Conservation (phyloP, 2,888 invertebrate species). For the Cabera pusaria region DNA sequence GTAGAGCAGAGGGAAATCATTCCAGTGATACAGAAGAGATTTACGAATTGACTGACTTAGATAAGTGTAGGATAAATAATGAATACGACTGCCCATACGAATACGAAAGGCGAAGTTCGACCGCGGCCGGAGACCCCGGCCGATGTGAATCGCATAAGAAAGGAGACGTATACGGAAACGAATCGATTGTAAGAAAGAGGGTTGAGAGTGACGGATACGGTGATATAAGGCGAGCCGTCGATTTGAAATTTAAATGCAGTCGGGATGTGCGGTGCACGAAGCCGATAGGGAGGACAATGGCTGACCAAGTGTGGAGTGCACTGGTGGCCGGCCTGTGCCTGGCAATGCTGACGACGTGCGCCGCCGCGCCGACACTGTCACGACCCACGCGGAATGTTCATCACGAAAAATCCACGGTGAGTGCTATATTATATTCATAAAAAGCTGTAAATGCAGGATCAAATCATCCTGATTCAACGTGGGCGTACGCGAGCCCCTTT, state of each 20-base stretch:
- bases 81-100: slow-evolving; percentile 52
- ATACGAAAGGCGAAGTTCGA: slow-evolving; percentile 52
- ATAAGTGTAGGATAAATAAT: slow-evolving; percentile 64
- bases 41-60: slow-evolving; percentile 69
- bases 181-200: slow-evolving; percentile 66
- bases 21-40: slow-evolving; percentile 66
- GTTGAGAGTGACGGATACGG: slow-evolving; percentile 60
- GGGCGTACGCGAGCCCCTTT: slow-evolving; percentile 31
- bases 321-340: slow-evolving; percentile 59
- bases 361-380: slow-evolving; percentile 57
- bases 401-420: slow-evolving; percentile 63
- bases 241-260: slow-evolving; percentile 74
- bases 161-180: slow-evolving; percentile 62
- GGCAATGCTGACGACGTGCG: slow-evolving; percentile 55
- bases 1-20: slow-evolving; percentile 57
- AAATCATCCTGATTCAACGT: slow-evolving; percentile 23
- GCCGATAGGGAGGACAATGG: slow-evolving; percentile 66
- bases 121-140: slow-evolving; percentile 40
- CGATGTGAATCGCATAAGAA: slow-evolving; percentile 59
- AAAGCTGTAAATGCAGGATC: slow-evolving; percentile 8
- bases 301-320: slow-evolving; percentile 51
- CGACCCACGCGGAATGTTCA: slow-evolving; percentile 54
- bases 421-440: slow-evolving; percentile 36
- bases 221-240: slow-evolving; percentile 57
- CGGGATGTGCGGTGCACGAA: slow-evolving; percentile 56